Evolutionary conservation across 2,888 invertebrate genomes (phyloP), one percentile per base, ranked within the genome.

Genomic region (Chrysopilus asiliformis): DNA sequence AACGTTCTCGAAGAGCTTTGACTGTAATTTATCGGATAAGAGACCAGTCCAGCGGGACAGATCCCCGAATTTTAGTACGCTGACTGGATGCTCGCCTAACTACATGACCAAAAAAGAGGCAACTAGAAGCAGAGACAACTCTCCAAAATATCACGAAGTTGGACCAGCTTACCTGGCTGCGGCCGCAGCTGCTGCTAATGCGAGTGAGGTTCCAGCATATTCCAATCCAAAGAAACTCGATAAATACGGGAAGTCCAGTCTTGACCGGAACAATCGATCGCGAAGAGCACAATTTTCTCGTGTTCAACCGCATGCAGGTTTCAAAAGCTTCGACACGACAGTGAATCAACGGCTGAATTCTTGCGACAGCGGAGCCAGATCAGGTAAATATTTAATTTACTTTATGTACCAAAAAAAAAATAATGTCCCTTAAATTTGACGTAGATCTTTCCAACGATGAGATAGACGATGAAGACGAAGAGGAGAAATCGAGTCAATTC

Each of bases 311-410:
- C 38, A 32, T 15, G 68, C 74, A 54, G 72, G 76, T 5, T 76
- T 76, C 50, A 60, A 76, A 30, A 76, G 76, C 49, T 65, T 76
- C 42, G 76, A 76, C 44, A 70, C 72, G 44, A 67, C 53, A 26
- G 50, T 55, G 48, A 68, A 47, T 55, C 64, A 52, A 51, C 64
- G 53, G 35, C 53, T 58, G 44, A 65, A 52, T 56, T 68, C 47
- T 51, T 71, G 70, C 61, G 71, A 46, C 47, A 63, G 63, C 39
- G 63, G 63, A 25, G 63, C 63, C 10, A 52, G 63, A 50, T 64
- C 63, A 47, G 63, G 63, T 63, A 43, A 52, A 52, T 49, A 20
- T 15, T 31, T 34, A 12, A 5, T 7, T 7, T 19, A 17, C 8
- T 2, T 28, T 14, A 27, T 24, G 4, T 14, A 17, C 10, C 8